Base-by-base conservation (phyloP, 2,888 invertebrate genomes). In the Coronaproctus castanopsis region DNA sequence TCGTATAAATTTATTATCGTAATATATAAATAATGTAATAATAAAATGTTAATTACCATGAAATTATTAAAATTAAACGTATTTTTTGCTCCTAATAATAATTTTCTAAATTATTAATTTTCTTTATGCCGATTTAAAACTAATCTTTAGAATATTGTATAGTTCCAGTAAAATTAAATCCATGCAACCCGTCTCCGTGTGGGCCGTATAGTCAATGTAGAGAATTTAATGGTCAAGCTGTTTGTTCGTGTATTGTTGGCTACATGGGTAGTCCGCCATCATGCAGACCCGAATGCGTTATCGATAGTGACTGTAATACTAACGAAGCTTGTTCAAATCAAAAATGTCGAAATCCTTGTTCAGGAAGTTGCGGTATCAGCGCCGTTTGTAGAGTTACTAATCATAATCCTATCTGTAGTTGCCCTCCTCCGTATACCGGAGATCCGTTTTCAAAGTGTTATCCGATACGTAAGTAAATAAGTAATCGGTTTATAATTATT, bases 361-460 rank as follows among this genome's bases (percentile, higher is more conserved):
- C 68, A n/a, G 76, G 75, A 19, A 70, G 73, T 10, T 78, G 78
- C 66, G 77, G 76, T 21, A 68, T 68, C 1, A 73, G 72, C 62
- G 76, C 77, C 1, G 70, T 72, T 55, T 77, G 77, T 67, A 70
- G 72, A 63, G 74, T 76, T 1, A 69, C 75, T 21, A 73, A 73
- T 63, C 76, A 77, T 65, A 74, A 75, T 64, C 78, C 78, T 1
- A 74, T 76, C 60, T 78, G 72, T 64, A 70, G 69, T 59, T 74
- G 74, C 58, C 65, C 69, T n/a, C 64, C 57, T 14, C 68, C 69
- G 19, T 68, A 68, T 62, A 71, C 70, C 2, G 74, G 74, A 21
- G 72, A 73, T 69, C 72, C 74, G 18, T 74, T 74, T 63, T 73
- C 77, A 18, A 77, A 80, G 71, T 86, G 86, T 67, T 74, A 75